Conservation (phyloP, 1,140 invertebrate species). For the Grapholita molesta region DNA sequence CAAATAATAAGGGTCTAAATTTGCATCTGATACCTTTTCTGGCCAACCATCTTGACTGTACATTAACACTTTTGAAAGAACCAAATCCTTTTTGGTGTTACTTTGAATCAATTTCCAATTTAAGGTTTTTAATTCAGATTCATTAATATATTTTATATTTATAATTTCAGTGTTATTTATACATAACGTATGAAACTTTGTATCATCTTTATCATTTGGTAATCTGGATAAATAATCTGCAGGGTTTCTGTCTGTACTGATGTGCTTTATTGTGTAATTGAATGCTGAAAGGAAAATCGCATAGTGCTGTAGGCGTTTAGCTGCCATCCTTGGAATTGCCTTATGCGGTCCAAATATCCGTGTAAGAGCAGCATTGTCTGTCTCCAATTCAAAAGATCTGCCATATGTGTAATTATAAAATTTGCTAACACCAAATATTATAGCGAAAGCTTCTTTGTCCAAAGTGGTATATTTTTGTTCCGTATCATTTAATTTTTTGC, state of each 20-base stretch:
- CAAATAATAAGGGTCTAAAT: background rate
- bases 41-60: background rate
- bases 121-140: background rate
- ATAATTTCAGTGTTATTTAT: background rate
- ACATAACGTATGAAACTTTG: too few relatives aligned
- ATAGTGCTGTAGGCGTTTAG: constrained; percentile 35
- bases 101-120: background rate
- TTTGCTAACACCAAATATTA: constrained; percentile 45
- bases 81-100: background rate
- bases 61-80: background rate
- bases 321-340: constrained; percentile 44
- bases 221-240: constrained; percentile 14
- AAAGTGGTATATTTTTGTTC: constrained; percentile 67
- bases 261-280: constrained; percentile 16
- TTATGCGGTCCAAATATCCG: constrained; percentile 55
- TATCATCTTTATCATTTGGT: background rate
- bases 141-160: background rate
- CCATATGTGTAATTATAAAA: constrained; percentile 20
- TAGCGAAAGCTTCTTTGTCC: constrained; percentile 70
- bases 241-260: background rate
- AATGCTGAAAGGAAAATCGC: constrained; percentile 5
- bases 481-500: constrained; percentile 50
- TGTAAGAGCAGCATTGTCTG: constrained; percentile 10
- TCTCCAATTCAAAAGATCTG: background rate
- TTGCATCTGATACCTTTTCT: background rate